Conservation (phyloP, 2,888 invertebrate species). For the Drosophila algonquin region DNA sequence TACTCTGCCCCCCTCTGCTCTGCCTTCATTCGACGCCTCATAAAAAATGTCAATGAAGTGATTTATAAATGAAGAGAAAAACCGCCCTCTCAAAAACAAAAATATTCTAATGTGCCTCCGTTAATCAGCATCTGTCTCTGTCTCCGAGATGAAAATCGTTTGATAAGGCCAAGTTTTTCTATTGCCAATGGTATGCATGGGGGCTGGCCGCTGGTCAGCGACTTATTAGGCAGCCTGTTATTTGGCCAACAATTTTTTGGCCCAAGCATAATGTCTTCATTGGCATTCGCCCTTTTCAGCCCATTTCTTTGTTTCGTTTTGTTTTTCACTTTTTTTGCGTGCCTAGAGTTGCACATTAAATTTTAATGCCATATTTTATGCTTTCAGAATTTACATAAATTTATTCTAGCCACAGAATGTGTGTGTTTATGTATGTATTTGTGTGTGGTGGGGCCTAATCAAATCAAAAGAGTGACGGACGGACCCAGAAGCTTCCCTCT, state of each 20-base stretch:
- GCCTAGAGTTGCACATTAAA: conserved; percentile 69
- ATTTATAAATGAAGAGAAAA: conserved; percentile 56
- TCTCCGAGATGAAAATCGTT: conserved; percentile 16
- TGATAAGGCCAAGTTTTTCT: conserved; percentile 19
- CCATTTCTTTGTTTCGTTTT: neutral
- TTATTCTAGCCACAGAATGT: conserved; percentile 45
- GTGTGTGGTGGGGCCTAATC: conserved; percentile 55
- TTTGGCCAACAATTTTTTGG: conserved; percentile 54
- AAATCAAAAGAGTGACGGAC: conserved; percentile 63
- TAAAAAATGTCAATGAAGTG: conserved; percentile 77
- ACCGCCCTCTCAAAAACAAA: conserved; percentile 20
- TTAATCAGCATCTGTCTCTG: conserved; percentile 54
- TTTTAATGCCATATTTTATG: conserved; percentile 79
- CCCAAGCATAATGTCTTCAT: conserved; percentile 70
- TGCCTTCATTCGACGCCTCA: conserved; percentile 52
- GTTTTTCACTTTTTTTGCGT: conserved; percentile 44
- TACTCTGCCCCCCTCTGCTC: neutral
- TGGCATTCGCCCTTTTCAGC: neutral
- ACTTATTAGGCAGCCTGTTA: conserved; percentile 68
- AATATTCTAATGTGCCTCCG: conserved; percentile 63
- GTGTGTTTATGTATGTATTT: conserved; percentile 35
- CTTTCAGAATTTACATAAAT: conserved; percentile 73
- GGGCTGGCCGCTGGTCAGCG: conserved; percentile 46
- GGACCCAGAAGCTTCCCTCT: conserved; percentile 23
- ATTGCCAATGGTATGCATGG: conserved; percentile 19